These are phyloP conservation scores for Rallus crepitans DNA, from an alignment of 2,797 vertebrate genomes.

Conservation along the genomic window DNA sequence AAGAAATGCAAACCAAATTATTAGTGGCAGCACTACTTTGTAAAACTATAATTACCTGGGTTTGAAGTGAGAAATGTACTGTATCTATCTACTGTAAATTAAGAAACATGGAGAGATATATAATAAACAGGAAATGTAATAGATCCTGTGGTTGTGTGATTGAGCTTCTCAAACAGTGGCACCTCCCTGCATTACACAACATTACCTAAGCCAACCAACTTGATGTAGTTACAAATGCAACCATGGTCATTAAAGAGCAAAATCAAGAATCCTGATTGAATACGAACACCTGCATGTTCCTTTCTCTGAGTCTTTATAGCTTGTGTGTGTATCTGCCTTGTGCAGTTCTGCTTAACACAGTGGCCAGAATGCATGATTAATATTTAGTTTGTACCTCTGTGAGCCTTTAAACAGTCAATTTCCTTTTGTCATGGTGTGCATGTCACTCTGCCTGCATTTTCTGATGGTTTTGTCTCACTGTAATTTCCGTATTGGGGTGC, in stretches of 20 bases:
- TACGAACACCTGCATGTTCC: background rate
- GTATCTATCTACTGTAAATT: constrained; percentile 28
- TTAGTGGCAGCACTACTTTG: background rate
- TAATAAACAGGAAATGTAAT: constrained; percentile 28
- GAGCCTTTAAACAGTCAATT: background rate
- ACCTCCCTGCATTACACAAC: background rate
- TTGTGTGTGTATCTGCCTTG: background rate
- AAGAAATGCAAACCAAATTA: background rate
- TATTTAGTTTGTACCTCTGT: background rate
- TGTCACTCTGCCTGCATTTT: background rate
- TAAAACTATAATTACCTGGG: background rate
- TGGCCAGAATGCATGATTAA: constrained; percentile 20
- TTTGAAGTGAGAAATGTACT: constrained; percentile 29
- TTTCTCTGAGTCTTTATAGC: background rate
- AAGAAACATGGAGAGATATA: background rate
- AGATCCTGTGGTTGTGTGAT: background rate
- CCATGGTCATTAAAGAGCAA: background rate
- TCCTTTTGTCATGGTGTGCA: background rate
- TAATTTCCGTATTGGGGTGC: background rate
- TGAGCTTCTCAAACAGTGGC: background rate
- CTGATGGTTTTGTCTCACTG: background rate
- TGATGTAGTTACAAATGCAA: background rate
- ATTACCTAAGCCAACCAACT: background rate
- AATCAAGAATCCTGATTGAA: background rate
- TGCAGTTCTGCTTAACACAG: background rate